Percentiles rank a stretch among this genome's conserved stretches.
Conservation (phyloP, 2,113 vertebrate species). For the Stegostoma tigrinum region DNA sequence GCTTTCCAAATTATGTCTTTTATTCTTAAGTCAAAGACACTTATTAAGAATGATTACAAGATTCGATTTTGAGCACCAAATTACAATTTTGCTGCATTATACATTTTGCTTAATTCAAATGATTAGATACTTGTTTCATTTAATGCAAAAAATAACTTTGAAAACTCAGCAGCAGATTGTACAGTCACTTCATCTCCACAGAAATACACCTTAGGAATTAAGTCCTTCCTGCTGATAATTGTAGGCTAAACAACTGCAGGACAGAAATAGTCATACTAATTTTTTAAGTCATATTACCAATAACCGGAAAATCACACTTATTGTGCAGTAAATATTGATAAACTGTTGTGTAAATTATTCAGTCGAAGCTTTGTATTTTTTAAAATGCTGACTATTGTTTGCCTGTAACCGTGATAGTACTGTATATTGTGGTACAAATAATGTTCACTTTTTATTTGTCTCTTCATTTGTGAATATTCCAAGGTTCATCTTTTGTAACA, state of each 20-base stretch:
- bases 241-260: background rate
- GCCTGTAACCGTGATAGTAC: background rate
- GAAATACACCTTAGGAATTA: background rate
- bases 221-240: background rate
- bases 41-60: background rate
- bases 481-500: background rate
- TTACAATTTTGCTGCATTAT: background rate
- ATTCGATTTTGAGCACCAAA: background rate
- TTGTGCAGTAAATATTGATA: background rate
- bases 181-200: background rate
- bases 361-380: background rate
- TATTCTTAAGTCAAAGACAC: conserved; percentile 12
- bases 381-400: background rate
- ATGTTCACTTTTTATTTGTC: background rate
- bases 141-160: background rate
- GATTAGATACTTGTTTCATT: background rate
- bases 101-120: background rate
- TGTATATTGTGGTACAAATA: background rate
- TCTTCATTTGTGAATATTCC: background rate
- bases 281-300: background rate
- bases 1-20: background rate
- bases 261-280: background rate
- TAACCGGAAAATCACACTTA: background rate
- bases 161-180: background rate
- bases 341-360: background rate